Base-by-base conservation (phyloP, 2,888 invertebrate genomes). In the Xanthorhoe designata region DNA sequence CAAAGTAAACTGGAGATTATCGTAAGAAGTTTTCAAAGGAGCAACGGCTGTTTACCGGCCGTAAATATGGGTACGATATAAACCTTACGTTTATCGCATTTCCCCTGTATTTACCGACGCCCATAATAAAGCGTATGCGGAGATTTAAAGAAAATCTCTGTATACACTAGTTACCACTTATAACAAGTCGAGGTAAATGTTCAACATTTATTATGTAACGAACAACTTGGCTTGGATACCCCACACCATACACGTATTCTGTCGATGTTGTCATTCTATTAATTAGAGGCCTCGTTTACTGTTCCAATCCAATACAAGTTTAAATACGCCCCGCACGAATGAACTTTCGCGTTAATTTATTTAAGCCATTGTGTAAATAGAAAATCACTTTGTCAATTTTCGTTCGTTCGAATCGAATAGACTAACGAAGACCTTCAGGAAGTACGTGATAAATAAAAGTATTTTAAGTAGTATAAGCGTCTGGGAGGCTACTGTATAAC, bases 211-310 rank as follows among this genome's bases (percentile, higher is more conserved):
- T 75, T 81, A 38, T 10, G 2, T 7, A 79, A 78, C 77, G 77
- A 81, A 80, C 78, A 78, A n/a, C n/a, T n/a, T n/a, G n/a, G n/a
- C 78, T 56, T 56, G 56, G 42, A 51, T 56, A 18, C 49, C 51
- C 42, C 73, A 77, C 79, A 18, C 49, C 51, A 29, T 73, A 77
- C 79, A 81, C 84, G 84, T 80, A 78, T 83, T 83, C 81, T 83
- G 80, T 83, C 83, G 82, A 81, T 83, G 77, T 85, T 86, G 83
- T 82, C 84, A 80, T 87, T 85, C 78, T 82, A 85, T 86, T 87
- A 88, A 88, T 88, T 87, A 87, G 79, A 78, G 77, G 72, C 77
- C 82, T 80, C 88, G 85, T 89, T 89, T 86, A 84, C 86, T 74
- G 81, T 85, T 86, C 77, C 83, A 87, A 85, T 86, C 77, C 83